Base-by-base conservation (phyloP, 2,888 invertebrate genomes). In the Orthosia cruda region DNA sequence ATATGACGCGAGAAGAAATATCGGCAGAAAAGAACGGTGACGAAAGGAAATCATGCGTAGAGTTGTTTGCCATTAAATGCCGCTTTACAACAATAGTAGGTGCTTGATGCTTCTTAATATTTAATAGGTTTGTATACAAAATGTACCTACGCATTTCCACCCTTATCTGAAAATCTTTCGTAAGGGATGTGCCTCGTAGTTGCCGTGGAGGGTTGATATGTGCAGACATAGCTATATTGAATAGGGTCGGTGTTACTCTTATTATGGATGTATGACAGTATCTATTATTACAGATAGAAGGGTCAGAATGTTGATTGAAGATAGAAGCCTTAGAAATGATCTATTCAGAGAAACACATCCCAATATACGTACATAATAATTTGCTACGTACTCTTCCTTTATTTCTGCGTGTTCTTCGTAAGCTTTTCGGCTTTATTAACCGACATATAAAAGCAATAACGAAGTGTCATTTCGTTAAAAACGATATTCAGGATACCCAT, bases 361-460 rank as follows among this genome's bases (percentile, higher is more conserved):
- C 20, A 55, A 78, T 23, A 49, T 16, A 47, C 5, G n/a, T 52
- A 62, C 15, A 3, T 54, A 78, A 75, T 45, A 70, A 78, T 76
- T 71, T 57, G 3, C 20, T n/a, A 32, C n/a, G 49, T 64, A n/a
- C n/a, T n/a, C n/a, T 62, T n/a, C 47, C 61, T 13, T 74, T 79
- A 49, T 66, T 83, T 68, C 20, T 45, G 7, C n/a, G 52, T 32
- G 54, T n/a, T 58, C 55, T 55, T 58, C 57, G 49, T 20, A 70
- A 72, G 40, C 57, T 66, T 72, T 20, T 65, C 18, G 11, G 49
- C 32, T 66, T 77, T 73, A 81, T 69, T 57, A 64, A 65, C 58
- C 16, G n/a, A 69, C 23, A 73, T 58, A 57, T 65, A 71, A 71
- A 75, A 81, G 72, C 63, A 83, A 67, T 73, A 81, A 73, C 67